These are phyloP conservation scores for Malthinus flaveolus DNA, from an alignment of 2,888 invertebrate genomes.

Conservation along the genomic window DNA sequence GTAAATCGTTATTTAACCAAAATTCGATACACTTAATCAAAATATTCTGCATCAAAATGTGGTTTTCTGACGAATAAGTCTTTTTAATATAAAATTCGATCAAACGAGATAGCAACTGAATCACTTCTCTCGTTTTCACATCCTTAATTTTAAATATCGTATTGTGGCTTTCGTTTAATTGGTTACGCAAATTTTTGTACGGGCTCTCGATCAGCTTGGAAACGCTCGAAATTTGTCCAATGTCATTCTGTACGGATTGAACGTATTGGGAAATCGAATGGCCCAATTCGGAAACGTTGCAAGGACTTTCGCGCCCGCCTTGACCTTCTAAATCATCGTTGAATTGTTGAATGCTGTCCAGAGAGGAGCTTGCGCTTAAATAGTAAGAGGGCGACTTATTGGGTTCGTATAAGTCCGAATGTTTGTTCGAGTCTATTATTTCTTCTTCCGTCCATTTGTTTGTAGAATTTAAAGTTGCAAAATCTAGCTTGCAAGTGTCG, in stretches of 20 bases:
- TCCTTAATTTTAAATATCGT: slow-evolving; percentile 44
- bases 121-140: slow-evolving; percentile 44
- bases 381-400: slow-evolving; percentile 45
- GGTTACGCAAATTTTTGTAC: slow-evolving; percentile 25
- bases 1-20: slow-evolving; percentile 52
- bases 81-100: slow-evolving; percentile 53
- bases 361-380: slow-evolving; percentile 51
- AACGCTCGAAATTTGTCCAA: slow-evolving; percentile 45
- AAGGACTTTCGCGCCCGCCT: slow-evolving; percentile 53
- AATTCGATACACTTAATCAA: slow-evolving; percentile 54
- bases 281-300: slow-evolving; percentile 45
- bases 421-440: slow-evolving; percentile 17
- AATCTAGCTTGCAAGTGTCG: slow-evolving; percentile 39
- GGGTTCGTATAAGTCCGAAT: slow-evolving; percentile 9
- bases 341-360: slow-evolving; percentile 54
- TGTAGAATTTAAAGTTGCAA: slow-evolving; percentile 16
- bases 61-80: slow-evolving; percentile 52
- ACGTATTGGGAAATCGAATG: slow-evolving; percentile 51
- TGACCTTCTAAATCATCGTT: slow-evolving; percentile 53
- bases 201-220: slow-evolving; percentile 42
- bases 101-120: slow-evolving; percentile 47
- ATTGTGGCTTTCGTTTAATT: slow-evolving; percentile 26
- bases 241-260: slow-evolving; percentile 46
- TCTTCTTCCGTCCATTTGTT: slow-evolving; percentile 6
- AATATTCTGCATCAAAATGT: slow-evolving; percentile 55